Conservation (phyloP, 2,797 vertebrate species). For the Gallinago solitaria region DNA sequence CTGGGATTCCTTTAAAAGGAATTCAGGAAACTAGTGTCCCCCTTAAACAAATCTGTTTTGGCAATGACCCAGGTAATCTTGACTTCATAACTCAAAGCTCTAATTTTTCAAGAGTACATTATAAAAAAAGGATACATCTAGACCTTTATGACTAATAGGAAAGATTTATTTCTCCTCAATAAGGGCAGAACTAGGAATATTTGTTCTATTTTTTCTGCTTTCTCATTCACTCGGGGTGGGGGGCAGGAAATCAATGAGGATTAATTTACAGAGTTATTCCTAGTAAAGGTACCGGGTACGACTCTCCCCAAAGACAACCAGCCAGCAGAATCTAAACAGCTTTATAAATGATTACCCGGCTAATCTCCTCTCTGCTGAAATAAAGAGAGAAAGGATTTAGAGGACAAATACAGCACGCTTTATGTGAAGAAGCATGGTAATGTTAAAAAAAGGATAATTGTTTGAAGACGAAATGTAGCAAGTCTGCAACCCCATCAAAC, state of each 20-base stretch:
- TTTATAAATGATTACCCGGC: not conserved
- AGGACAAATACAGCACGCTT: not conserved
- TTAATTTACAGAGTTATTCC: constrained; percentile 10
- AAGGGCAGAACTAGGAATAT: constrained; percentile 27
- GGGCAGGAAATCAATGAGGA: not conserved
- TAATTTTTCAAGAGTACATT: constrained; percentile 50
- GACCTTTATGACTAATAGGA: not conserved
- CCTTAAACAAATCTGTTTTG: constrained; percentile 59
- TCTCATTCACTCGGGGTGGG: not conserved
- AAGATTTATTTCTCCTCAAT: constrained; percentile 20
- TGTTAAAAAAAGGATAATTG: not conserved
- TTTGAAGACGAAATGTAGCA: not conserved
- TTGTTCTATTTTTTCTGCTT: not conserved
- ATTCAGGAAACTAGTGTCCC: constrained; percentile 35
- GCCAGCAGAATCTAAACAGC: constrained; percentile 20
- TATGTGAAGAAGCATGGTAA: not conserved
- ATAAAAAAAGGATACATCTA: constrained; percentile 24
- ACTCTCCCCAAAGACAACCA: constrained; percentile 14
- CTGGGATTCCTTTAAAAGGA: constrained; percentile 49
- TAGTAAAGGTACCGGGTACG: not conserved
- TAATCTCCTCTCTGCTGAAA: constrained; percentile 49
- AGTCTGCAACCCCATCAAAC: not conserved
- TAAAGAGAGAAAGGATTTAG: constrained; percentile 40
- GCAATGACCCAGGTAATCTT: constrained; percentile 29
- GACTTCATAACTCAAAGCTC: constrained; percentile 48